Evolutionary conservation across 2,888 invertebrate genomes (phyloP).

Genomic region (Oscheius myriophilus): DNA sequence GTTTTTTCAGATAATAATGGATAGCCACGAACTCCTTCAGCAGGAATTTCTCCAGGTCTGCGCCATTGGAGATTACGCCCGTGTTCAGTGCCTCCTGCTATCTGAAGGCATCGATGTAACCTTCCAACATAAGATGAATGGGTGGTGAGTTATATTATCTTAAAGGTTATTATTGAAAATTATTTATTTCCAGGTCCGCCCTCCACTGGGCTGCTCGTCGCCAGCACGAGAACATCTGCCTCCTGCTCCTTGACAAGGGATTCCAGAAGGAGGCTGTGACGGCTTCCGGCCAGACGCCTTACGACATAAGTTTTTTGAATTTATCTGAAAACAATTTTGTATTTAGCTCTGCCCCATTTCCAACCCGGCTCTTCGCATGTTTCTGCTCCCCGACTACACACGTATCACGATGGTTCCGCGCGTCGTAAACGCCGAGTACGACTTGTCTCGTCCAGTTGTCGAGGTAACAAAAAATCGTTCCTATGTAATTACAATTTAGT

Average conservation of each 20-base stretch:
- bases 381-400: no score
- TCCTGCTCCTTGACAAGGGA: conserved; percentile 46
- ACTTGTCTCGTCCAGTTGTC: no score
- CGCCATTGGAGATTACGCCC: conserved; percentile 41
- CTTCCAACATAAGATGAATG: conserved; percentile 47
- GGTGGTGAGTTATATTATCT: conserved; percentile 42
- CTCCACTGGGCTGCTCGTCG: conserved; percentile 54
- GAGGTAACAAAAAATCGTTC: no score
- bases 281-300: conserved; percentile 30
- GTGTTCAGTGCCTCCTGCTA: conserved; percentile 40
- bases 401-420: no score
- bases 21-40: conserved; percentile 21
- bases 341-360: conserved; percentile 9
- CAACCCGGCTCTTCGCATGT: conserved; percentile 9
- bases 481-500: no score
- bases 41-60: conserved; percentile 49
- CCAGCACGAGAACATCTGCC: conserved; percentile 41
- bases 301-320: conserved; percentile 37
- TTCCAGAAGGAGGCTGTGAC: conserved; percentile 35
- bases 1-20: conserved; percentile 3
- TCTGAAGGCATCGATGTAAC: conserved; percentile 40
- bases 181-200: conserved; percentile 47
- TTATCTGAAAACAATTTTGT: not conserved
- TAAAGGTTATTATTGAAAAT: not conserved
- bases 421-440: no score